These are phyloP conservation scores for Ornithoptera priamus DNA, from an alignment of 2,888 invertebrate species.

Conservation along the genomic window DNA sequence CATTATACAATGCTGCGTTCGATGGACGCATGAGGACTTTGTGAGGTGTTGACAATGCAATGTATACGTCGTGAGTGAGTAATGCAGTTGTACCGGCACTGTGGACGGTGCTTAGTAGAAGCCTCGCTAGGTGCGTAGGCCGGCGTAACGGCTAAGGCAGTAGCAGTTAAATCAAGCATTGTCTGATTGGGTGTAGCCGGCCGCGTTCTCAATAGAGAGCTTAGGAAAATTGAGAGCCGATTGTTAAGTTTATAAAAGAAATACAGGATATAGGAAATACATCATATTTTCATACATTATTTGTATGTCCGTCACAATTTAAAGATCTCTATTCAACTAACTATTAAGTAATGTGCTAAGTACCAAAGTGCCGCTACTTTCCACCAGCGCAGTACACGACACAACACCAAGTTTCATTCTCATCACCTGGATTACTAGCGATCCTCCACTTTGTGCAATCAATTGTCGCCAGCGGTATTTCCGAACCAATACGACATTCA, in stretches of 20 bases:
- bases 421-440: too few relatives aligned
- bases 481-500: too few relatives aligned
- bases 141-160: constrained; percentile 69
- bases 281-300: too few relatives aligned
- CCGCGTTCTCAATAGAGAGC: constrained; percentile 50
- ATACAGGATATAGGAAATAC: too few relatives aligned
- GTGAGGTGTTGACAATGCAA: neutral
- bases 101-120: constrained; percentile 27
- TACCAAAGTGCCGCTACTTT: too few relatives aligned
- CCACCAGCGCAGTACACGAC: too few relatives aligned
- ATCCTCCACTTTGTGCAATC: too few relatives aligned
- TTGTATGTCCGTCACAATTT: too few relatives aligned
- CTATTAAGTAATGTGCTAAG: too few relatives aligned
- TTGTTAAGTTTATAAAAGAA: neutral
- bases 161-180: constrained; percentile 72
- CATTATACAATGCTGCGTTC: constrained; percentile 5
- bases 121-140: constrained; percentile 65
- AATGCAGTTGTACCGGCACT: neutral
- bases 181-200: constrained; percentile 71
- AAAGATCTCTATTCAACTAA: too few relatives aligned
- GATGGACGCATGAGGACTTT: neutral
- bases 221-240: constrained; percentile 34
- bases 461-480: too few relatives aligned
- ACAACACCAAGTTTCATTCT: too few relatives aligned
- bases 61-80: constrained; percentile 2